These are phyloP conservation scores for Syngnathus floridae DNA, from an alignment of 2,113 vertebrate genomes.

Conservation along the genomic window DNA sequence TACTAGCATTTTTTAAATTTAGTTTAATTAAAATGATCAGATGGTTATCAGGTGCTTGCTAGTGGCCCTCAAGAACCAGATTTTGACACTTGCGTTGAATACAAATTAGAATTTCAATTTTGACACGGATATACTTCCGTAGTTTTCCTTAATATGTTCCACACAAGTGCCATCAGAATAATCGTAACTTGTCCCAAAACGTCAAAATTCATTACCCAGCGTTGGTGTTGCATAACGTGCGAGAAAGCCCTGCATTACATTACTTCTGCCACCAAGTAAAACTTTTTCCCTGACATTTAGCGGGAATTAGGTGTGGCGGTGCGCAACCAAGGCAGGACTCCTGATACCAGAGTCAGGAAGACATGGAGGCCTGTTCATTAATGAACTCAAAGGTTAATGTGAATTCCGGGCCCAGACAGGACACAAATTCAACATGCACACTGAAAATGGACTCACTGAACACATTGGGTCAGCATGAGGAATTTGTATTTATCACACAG, in stretches of 20 bases:
- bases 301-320: background rate
- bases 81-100: too few species aligned
- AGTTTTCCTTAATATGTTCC: background rate
- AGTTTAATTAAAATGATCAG: too few species aligned
- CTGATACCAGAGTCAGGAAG: background rate
- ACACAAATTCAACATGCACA: background rate
- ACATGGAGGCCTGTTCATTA: background rate
- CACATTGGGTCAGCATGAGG: too few species aligned
- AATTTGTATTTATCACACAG: too few species aligned
- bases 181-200: background rate
- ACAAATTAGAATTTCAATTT: background rate
- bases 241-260: conserved; percentile 16
- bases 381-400: conserved; percentile 1
- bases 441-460: background rate
- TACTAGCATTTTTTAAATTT: too few species aligned
- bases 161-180: background rate
- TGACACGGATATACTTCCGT: background rate
- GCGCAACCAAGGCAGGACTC: background rate
- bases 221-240: conserved; percentile 1
- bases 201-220: background rate
- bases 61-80: too few species aligned
- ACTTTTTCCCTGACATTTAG: conserved; percentile 5
- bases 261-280: conserved; percentile 3
- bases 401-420: background rate
- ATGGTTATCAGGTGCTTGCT: too few species aligned